Base-by-base conservation (phyloP, 2,888 invertebrate genomes). In the Pasiphila rectangulata region DNA sequence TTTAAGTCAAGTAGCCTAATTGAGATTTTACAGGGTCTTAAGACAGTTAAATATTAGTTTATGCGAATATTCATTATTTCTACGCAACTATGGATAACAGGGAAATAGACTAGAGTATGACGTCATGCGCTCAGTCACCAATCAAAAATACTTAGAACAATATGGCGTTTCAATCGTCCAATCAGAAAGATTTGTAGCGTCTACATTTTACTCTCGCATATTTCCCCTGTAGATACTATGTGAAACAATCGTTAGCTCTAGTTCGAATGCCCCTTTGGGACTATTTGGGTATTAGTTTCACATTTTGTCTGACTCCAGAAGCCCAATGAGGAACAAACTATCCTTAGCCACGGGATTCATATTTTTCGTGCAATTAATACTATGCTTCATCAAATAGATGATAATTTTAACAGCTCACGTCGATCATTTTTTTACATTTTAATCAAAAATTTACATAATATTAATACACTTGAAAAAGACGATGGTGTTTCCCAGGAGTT, bases 11-110 rank as follows among this genome's bases (percentile, higher is more conserved):
- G 10, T 23, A 20, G 16, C 23, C 17, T n/a, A 35, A 35, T 27
- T 42, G 38, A 32, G 32, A 37, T 37, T 0, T 12, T 16, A 40
- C 23, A 16, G 46, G 47, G 54, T 51, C 54, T 52, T 47, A 44
- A 39, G 10, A 29, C n/a, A 29, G 15, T 25, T 13, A 12, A 44
- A 48, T 42, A 51, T 57, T 50, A 46, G 35, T 53, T 30, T 32
- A 25, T 34, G 41, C 46, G 19, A 34, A 32, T 25, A 17, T 23
- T 9, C 25, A 32, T 27, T 20, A 30, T 19, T 35, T 27, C 12
- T 23, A 42, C 38, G 47, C 37, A 27, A 7, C 17, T 21, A 40
- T 16, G 13, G 0, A 19, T 13, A 36, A 4, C 27, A 19, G 24
- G 9, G 7, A 20, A 36, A 16, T 24, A 42, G 24, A 19, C 9